Conservation (phyloP, 1,140 invertebrate genomes). For the Drosophila kepulauana region DNA sequence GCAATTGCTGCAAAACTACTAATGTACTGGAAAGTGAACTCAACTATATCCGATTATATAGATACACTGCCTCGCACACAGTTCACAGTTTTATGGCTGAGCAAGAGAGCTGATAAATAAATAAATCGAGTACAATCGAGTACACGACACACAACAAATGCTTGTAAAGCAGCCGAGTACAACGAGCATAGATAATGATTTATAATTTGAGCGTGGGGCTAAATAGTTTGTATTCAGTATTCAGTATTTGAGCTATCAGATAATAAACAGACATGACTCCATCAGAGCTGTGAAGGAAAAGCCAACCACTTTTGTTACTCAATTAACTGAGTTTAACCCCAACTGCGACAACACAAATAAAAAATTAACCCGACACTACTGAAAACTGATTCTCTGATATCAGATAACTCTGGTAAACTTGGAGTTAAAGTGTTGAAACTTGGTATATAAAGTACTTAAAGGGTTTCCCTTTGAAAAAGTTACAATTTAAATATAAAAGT, state of each 20-base stretch:
- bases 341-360: neutral
- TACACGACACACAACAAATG: neutral
- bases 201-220: neutral
- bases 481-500: neutral
- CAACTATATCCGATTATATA: neutral
- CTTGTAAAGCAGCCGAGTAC: constrained; percentile 6
- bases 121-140: constrained; percentile 31
- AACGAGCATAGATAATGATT: constrained; percentile 22
- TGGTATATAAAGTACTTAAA: too few species aligned
- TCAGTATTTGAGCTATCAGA: constrained; percentile 14
- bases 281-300: neutral
- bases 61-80: neutral
- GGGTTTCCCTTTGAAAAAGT: neutral
- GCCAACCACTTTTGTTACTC: neutral
- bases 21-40: constrained; percentile 22
- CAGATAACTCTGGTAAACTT: neutral
- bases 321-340: neutral
- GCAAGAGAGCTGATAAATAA: constrained; percentile 42
- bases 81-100: neutral
- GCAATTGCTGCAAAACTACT: constrained; percentile 33
- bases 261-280: constrained; percentile 1
- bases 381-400: neutral
- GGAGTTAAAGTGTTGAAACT: too few species aligned
- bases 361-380: neutral
- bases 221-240: neutral